Conservation (phyloP, 1,140 invertebrate species). For the Sitophilus oryzae region DNA sequence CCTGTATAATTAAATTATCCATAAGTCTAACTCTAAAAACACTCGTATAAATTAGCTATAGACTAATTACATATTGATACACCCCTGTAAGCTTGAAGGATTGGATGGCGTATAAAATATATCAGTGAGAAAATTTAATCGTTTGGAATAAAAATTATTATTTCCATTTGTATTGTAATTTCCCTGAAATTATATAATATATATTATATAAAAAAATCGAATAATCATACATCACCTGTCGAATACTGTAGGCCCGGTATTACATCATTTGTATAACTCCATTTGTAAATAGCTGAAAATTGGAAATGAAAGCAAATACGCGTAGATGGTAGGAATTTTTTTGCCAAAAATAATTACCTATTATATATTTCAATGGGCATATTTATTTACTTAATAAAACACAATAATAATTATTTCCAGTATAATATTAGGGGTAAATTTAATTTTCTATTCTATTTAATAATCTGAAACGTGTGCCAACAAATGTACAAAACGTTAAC, state of each 20-base stretch:
- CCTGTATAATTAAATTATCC: too few species aligned
- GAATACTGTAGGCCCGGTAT: neutral
- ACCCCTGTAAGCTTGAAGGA: too few species aligned
- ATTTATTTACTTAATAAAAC: constrained; percentile 25
- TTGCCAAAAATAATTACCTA: constrained; percentile 23
- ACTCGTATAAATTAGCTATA: too few species aligned
- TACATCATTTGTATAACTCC: constrained; percentile 10
- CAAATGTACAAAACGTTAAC: constrained; percentile 26
- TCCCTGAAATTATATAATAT: constrained; percentile 1
- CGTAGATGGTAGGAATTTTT: constrained; percentile 14
- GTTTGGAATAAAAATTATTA: too few species aligned
- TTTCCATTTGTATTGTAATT: too few species aligned
- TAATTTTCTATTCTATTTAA: constrained; percentile 26
- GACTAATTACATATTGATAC: too few species aligned
- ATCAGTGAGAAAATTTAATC: too few species aligned
- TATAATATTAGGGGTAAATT: constrained; percentile 26
- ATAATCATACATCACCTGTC: neutral
- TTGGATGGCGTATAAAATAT: too few species aligned
- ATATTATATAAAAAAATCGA: neutral
- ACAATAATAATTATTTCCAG: constrained; percentile 25
- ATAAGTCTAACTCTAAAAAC: too few species aligned
- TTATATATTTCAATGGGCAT: constrained; percentile 21
- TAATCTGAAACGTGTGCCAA: constrained; percentile 27
- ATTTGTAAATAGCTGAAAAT: constrained; percentile 9
- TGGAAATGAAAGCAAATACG: constrained; percentile 17